These are phyloP conservation scores for Torymus aiolomorphi DNA, from an alignment of 2,888 invertebrate species.

Conservation along the genomic window DNA sequence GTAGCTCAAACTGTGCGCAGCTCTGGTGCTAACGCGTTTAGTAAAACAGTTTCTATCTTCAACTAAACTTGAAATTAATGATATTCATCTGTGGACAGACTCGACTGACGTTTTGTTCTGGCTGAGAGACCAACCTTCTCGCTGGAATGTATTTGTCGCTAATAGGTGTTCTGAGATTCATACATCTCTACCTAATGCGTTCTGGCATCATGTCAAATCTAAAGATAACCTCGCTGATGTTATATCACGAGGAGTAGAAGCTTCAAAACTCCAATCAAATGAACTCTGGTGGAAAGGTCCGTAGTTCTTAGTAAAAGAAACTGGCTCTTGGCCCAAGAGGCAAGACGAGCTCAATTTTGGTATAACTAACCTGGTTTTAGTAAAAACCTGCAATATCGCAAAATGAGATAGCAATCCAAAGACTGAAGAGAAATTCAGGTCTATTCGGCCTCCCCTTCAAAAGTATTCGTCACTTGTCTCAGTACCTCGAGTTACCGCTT, in stretches of 20 bases:
- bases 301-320: neutral
- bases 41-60: too few relatives aligned
- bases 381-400: neutral
- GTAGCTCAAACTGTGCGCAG: neutral
- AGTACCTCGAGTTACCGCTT: neutral
- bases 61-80: too few relatives aligned
- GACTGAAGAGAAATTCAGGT: neutral
- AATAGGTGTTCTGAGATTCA: too few relatives aligned
- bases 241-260: neutral
- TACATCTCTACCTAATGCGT: too few relatives aligned
- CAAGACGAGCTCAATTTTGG: neutral
- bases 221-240: neutral
- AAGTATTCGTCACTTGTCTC: neutral
- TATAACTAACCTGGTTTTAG: neutral
- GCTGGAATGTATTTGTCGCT: neutral
- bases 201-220: neutral
- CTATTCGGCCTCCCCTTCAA: neutral
- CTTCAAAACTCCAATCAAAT: neutral
- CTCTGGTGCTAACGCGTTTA: too few relatives aligned
- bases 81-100: conserved; percentile 1
- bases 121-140: neutral
- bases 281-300: too few relatives aligned
- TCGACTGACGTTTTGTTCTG: neutral
- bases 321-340: neutral
- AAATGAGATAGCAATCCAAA: neutral